Evolutionary conservation across 2,113 vertebrate species (phyloP).

Genomic region (Saccopteryx leptura): DNA sequence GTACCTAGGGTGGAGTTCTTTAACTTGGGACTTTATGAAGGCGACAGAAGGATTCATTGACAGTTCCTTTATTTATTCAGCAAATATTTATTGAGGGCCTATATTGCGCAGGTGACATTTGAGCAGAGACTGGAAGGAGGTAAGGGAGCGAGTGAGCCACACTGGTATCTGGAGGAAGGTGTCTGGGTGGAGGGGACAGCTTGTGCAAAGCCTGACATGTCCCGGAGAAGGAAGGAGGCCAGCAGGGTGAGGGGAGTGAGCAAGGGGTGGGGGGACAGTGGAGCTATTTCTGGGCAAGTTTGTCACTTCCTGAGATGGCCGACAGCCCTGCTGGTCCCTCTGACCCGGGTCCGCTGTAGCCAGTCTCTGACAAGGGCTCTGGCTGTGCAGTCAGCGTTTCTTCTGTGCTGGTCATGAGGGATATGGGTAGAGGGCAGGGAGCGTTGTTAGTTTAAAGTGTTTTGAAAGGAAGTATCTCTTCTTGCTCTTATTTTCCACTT

Average conservation of each 20-base stretch:
- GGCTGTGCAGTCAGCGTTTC: background rate
- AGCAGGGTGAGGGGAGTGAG: background rate
- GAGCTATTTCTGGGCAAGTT: background rate
- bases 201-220: background rate
- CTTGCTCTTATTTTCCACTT: background rate
- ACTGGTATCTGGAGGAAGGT: background rate
- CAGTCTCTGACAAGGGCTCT: too few relatives aligned
- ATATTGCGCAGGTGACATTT: background rate
- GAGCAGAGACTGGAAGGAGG: background rate
- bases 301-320: background rate
- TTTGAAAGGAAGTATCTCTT: background rate
- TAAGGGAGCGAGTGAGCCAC: background rate
- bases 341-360: fast-evolving
- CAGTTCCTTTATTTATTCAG: background rate
- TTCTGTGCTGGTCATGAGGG: background rate
- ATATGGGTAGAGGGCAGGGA: background rate
- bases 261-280: too few relatives aligned
- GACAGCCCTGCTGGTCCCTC: background rate
- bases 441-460: background rate
- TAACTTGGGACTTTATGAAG: background rate
- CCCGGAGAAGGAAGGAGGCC: background rate
- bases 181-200: background rate
- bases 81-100: background rate
- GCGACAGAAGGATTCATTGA: background rate
- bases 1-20: background rate